These are phyloP conservation scores for Numenius arquata DNA, from an alignment of 2,113 vertebrate species.

Conservation along the genomic window DNA sequence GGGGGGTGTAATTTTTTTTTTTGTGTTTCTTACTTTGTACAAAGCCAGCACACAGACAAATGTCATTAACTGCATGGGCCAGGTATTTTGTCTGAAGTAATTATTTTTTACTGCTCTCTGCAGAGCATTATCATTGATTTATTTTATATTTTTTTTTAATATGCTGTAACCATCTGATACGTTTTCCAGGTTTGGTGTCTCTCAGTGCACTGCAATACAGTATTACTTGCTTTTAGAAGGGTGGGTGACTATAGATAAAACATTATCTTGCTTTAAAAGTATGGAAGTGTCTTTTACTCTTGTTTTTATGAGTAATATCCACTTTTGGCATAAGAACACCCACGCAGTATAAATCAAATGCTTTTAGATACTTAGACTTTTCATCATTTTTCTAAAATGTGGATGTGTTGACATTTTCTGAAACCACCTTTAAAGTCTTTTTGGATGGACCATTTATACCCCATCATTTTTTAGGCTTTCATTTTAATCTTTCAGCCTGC, in stretches of 20 bases:
- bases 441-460: neutral
- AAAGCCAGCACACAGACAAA: neutral
- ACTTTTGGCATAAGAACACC: neutral
- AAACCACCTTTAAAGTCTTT: neutral
- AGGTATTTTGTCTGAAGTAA: neutral
- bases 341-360: neutral
- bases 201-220: neutral
- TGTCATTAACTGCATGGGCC: neutral
- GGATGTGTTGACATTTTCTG: neutral
- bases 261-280: neutral
- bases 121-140: neutral
- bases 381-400: neutral
- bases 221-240: neutral
- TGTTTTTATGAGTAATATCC: neutral
- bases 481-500: neutral
- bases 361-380: neutral
- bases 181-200: neutral
- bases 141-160: neutral
- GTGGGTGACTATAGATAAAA: neutral
- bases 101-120: neutral
- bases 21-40: neutral
- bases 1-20: neutral
- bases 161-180: neutral
- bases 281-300: neutral
- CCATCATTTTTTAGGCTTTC: neutral